Percentiles rank a stretch among this genome's conserved stretches.
Evolutionary conservation across 2,113 vertebrate species (phyloP).

Genomic region (Gnathonemus echidnorhynchus): DNA sequence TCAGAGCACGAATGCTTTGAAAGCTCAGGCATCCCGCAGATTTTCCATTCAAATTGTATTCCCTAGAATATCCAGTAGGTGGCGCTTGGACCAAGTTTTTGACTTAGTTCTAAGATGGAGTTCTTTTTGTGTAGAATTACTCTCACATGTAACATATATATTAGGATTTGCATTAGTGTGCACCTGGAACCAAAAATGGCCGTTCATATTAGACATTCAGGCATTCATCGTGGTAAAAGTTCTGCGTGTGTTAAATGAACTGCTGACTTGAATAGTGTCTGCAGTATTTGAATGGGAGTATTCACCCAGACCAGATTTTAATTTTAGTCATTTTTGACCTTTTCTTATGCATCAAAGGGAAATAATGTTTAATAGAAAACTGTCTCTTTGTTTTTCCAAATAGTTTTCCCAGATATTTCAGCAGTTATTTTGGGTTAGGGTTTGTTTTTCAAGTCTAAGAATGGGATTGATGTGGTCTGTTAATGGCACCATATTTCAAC

Average conservation of each 20-base stretch:
- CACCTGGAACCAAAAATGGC: not conserved
- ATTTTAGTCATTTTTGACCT: not conserved
- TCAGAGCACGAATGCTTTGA: not conserved
- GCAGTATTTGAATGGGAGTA: not conserved
- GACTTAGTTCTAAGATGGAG: not conserved
- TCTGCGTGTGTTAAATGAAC: not conserved
- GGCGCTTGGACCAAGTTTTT: not conserved
- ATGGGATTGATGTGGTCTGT: not conserved
- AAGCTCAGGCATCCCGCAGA: not conserved
- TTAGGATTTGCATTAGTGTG: not conserved
- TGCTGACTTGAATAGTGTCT: not conserved
- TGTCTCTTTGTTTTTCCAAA: not conserved
- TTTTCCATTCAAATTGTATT: not conserved
- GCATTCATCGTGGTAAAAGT: not conserved
- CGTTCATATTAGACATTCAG: not conserved
- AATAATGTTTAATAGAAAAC: not conserved
- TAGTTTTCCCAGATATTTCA: not conserved
- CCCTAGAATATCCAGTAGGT: slow-evolving; percentile 8
- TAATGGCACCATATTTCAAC: not conserved
- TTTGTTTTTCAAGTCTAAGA: not conserved
- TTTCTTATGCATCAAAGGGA: not conserved
- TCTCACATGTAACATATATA: not conserved
- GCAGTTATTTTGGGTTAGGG: not conserved
- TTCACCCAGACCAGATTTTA: not conserved
- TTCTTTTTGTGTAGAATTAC: not conserved